Evolutionary conservation across 2,113 vertebrate species (phyloP), one percentile per base, ranked within the genome.

Genomic region (Dicaeum eximium): DNA sequence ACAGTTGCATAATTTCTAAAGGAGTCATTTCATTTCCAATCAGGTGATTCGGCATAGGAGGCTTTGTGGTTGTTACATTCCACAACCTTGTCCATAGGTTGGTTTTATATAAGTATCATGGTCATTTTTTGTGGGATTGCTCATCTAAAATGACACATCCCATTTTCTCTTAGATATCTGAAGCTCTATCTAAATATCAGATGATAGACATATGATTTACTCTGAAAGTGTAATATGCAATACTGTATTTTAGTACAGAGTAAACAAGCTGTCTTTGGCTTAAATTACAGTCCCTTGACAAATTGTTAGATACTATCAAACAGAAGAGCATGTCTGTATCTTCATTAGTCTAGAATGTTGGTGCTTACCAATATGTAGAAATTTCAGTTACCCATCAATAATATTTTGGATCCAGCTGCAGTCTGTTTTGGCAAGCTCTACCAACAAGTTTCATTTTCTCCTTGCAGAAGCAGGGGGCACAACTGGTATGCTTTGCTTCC

Each of bases 21-120:
- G 30, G 35, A 35, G 13, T 74, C 31, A 15, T 5, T 81, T 61
- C 4, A 17, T 82, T 89, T 90, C 11, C 31, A 2, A 3, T 65
- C 0, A 0, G 7, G 10, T 33, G 23, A 33, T 69, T n/a, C 44
- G 18, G 7, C 58, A 10, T 28, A 44, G 73, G 24, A 75, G 19
- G 14, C 30, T 31, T 81, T 3, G 20, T 57, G 47, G 54, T 80
- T 48, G 60, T n/a, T 64, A 6, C 5, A 1, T 85, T 81, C 40
- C 31, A 19, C 0, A 0, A 50, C 37, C 20, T 87, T 57, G 37
- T 51, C 38, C 14, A 6, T 70, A 27, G 33, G 30, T 62, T 88
- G 40, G 2, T 74, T 73, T 73, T 65, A 11, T 37, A 2, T 13
- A n/a, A 79, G n/a, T 53, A 15, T 53, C 27, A 4, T 10, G 70